Base-by-base conservation (phyloP, 2,888 invertebrate genomes). In the Neuroscelio doddi region DNA sequence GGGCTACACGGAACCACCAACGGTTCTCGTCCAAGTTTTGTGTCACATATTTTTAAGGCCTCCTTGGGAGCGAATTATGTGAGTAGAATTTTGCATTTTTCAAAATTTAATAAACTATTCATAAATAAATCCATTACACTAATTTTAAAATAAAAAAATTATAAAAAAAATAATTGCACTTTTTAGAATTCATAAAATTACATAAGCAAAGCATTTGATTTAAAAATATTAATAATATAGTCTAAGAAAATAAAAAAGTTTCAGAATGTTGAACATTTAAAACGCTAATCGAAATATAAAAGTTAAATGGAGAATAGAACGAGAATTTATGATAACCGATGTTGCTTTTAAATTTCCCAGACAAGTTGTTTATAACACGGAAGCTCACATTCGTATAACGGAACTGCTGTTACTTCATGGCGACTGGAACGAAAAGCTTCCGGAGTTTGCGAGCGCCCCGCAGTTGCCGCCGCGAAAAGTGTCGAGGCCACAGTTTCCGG, bases 41-140 rank as follows among this genome's bases (percentile, higher is more conserved):
- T 91, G 91, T 83, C 90, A 92, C 79, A 90, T 92, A 72, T 86
- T 93, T 46, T 85, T 93, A 36, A 86, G 92, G 64, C 93, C 93
- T 14, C 91, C 91, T 3, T 93, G 92, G 92, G 91, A 92, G 78
- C 87, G 89, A 75, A 92, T 92, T 69, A 89, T 91, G 91, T 92
- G 86, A 88, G 89, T 32, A 32, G 27, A 27, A 27, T n/a, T 5
- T 41, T 26, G 14, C 7, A 27, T 44, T 44, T 32, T 45, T 30
- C n/a, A 9, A 24, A 24, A 24, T 36, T 36, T 17, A 26, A 24
- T 36, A 3, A 10, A 32, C 21, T n/a, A n/a, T n/a, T n/a, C n/a
- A n/a, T n/a, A n/a, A n/a, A n/a, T n/a, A n/a, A n/a, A n/a, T n/a
- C n/a, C n/a, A n/a, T n/a, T n/a, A n/a, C n/a, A n/a, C n/a, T n/a